phyloP scores from a whole-genome alignment of 2,888 invertebrate genomes.

The Galerucella pusilla region DNA sequence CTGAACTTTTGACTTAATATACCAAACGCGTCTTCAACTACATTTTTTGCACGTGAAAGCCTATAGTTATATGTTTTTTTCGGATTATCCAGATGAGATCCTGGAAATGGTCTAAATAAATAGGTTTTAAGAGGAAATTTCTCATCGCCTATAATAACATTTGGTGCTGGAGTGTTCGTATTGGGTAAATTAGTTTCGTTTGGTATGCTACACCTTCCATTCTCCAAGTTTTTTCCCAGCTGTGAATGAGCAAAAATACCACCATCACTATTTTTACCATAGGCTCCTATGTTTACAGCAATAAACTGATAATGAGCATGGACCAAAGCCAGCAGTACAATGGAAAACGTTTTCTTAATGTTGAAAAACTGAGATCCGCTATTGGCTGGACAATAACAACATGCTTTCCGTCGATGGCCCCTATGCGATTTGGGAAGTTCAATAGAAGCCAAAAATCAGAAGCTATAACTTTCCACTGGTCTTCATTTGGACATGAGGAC shows the following conservation, averaged over 20 bases:
- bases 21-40: constrained; percentile 25
- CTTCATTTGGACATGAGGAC: neutral
- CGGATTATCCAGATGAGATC: constrained; percentile 12
- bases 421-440: neutral
- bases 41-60: constrained; percentile 25
- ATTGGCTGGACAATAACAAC: constrained; percentile 45
- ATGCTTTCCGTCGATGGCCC: constrained; percentile 20
- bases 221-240: neutral
- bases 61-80: constrained; percentile 34
- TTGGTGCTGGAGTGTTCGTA: constrained; percentile 39
- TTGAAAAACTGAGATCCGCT: constrained; percentile 44
- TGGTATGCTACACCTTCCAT: too few relatives aligned
- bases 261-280: neutral
- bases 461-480: constrained; percentile 14
- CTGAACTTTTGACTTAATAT: constrained; percentile 37
- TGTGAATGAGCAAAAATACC: neutral
- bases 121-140: constrained; percentile 48
- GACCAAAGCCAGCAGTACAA: neutral
- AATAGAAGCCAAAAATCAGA: constrained; percentile 10
- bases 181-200: neutral
- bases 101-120: constrained; percentile 40
- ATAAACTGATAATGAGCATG: neutral
- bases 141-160: constrained; percentile 51
- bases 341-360: constrained; percentile 38
- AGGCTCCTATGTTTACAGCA: neutral